Percentiles rank a stretch among this genome's conserved stretches.
Conservation (phyloP, 2,113 vertebrate genomes). For the Corythornis madagascariensis region DNA sequence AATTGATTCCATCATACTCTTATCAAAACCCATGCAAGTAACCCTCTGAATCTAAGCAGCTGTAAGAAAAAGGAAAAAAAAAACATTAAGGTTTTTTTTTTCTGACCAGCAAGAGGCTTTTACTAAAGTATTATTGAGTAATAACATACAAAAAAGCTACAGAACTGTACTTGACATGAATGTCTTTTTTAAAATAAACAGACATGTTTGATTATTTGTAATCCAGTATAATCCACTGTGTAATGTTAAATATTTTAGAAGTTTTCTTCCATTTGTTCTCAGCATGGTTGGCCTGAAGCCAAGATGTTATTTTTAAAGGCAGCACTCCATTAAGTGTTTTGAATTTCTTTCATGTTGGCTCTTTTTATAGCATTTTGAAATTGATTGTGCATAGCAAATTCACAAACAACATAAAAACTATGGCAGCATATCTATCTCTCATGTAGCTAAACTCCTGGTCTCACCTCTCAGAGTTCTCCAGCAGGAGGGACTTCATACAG, state of each 20-base stretch:
- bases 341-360: conserved; percentile 60
- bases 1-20: neutral
- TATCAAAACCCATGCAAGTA: neutral
- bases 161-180: conserved; percentile 2
- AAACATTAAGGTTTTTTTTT: neutral
- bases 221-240: conserved; percentile 44
- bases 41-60: neutral
- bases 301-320: conserved; percentile 53
- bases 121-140: neutral
- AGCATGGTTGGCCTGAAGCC: conserved; percentile 37
- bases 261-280: conserved; percentile 49
- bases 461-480: neutral
- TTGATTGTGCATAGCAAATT: conserved; percentile 52
- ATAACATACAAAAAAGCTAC: conserved; percentile 19
- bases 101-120: neutral
- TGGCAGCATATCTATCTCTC: neutral
- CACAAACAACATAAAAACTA: neutral
- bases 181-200: conserved; percentile 23
- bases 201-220: conserved; percentile 45
- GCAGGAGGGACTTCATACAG: neutral
- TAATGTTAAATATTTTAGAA: conserved; percentile 51
- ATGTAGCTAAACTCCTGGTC: neutral
- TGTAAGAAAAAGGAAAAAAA: neutral
- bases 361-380: conserved; percentile 64
- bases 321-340: conserved; percentile 18